Conservation (phyloP, 2,797 vertebrate species). For the Myotis planiceps region DNA sequence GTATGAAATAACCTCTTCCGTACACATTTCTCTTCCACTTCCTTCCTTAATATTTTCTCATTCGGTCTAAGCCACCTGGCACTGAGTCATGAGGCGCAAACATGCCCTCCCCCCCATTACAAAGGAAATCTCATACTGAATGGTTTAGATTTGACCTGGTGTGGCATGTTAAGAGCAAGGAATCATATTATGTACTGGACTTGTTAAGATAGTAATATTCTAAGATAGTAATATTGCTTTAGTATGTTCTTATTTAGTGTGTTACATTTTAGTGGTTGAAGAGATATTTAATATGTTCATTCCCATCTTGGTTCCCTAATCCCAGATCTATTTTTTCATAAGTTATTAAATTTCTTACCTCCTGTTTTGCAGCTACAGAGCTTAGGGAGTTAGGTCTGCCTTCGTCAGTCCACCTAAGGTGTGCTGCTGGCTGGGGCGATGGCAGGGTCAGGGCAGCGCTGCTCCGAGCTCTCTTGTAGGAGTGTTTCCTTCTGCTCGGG, state of each 20-base stretch:
- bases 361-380: background rate
- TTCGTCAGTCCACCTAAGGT: background rate
- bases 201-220: background rate
- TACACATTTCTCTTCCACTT: background rate
- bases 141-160: conserved; percentile 18
- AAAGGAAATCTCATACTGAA: background rate
- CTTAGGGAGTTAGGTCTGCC: background rate
- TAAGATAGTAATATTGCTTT: background rate
- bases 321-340: background rate
- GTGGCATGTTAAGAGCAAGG: background rate
- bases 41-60: background rate
- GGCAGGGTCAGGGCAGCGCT: background rate
- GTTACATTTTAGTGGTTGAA: background rate
- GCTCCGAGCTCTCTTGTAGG: background rate
- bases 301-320: background rate
- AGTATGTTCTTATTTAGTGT: background rate
- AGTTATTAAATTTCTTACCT: background rate
- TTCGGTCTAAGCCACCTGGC: background rate
- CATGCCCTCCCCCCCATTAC: background rate
- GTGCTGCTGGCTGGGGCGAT: background rate
- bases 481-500: background rate
- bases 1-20: background rate
- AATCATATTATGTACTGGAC: background rate
- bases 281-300: background rate
- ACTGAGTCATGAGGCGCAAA: background rate